These are phyloP conservation scores for Caenorhabditis sp. DNA, from an alignment of 2,888 invertebrate species.

Conservation along the genomic window DNA sequence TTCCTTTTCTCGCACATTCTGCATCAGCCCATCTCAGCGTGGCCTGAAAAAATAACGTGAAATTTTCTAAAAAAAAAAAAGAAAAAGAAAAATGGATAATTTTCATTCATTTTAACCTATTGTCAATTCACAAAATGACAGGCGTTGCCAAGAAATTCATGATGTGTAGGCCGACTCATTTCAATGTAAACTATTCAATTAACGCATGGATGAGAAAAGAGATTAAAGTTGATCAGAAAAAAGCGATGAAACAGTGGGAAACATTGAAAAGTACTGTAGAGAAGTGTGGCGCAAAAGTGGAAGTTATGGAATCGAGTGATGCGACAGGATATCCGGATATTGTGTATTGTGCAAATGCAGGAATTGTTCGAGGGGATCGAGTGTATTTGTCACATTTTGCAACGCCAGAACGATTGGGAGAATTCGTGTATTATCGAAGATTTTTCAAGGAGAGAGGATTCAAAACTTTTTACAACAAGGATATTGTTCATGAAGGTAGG, in stretches of 20 bases:
- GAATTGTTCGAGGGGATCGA: slow-evolving; percentile 51
- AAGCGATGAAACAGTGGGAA: slow-evolving; percentile 63
- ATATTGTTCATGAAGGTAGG: slow-evolving; percentile 60
- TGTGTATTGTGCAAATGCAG: slow-evolving; percentile 69
- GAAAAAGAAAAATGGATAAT: no score
- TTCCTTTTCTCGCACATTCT: slow-evolving; percentile 79
- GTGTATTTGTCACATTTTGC: slow-evolving; percentile 64
- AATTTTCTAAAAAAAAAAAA: not conserved
- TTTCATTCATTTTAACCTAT: no score
- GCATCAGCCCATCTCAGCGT: slow-evolving; percentile 70
- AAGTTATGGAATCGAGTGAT: slow-evolving; percentile 61
- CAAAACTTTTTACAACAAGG: slow-evolving; percentile 47
- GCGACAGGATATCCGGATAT: slow-evolving; percentile 59
- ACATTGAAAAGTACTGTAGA: slow-evolving; percentile 58
- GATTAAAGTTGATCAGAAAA: slow-evolving; percentile 47
- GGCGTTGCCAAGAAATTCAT: slow-evolving; percentile 46
- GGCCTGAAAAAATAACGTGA: slow-evolving; percentile 38
- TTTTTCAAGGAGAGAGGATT: slow-evolving; percentile 64
- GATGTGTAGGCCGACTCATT: slow-evolving; percentile 63
- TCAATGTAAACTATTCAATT: slow-evolving; percentile 62
- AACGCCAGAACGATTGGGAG: slow-evolving; percentile 61
- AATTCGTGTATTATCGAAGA: slow-evolving; percentile 57
- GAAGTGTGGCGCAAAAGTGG: slow-evolving; percentile 57
- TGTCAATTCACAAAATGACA: slow-evolving; percentile 7
- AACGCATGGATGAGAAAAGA: slow-evolving; percentile 68